Conservation (phyloP, 2,797 vertebrate genomes). For the Kryptopterus vitreolus region DNA sequence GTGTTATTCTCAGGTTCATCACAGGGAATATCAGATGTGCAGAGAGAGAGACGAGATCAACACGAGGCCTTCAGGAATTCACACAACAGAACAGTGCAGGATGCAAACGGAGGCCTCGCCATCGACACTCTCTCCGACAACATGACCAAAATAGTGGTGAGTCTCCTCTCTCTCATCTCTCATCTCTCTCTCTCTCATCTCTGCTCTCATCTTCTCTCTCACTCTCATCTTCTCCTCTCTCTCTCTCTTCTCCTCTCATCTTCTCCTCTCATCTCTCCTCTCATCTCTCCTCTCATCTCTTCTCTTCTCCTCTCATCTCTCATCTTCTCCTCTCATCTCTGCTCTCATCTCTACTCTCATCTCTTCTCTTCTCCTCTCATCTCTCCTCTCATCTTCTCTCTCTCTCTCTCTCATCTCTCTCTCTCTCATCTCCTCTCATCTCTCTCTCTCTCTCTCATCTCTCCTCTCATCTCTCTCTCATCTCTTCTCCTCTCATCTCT, state of each 20-base stretch:
- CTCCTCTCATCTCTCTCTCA: not conserved
- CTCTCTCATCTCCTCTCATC: not conserved
- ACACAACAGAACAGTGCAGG: constrained; percentile 73
- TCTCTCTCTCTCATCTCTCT: not conserved
- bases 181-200: not conserved
- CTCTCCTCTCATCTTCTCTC: not conserved
- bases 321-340: not conserved
- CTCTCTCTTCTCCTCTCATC: not conserved
- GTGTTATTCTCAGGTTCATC: constrained; percentile 57
- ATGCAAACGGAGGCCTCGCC: constrained; percentile 70
- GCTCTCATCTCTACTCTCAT: not conserved
- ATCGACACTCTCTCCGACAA: constrained; percentile 81
- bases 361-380: not conserved
- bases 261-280: not conserved
- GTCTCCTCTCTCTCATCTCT: constrained; percentile 53
- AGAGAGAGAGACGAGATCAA: constrained; percentile 63
- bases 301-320: not conserved
- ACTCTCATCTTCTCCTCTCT: not conserved
- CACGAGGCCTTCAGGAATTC: constrained; percentile 53
- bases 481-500: not conserved
- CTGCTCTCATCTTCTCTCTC: not conserved
- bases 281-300: too few species aligned
- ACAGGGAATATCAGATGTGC: constrained; percentile 52
- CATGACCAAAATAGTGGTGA: constrained; percentile 82
- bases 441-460: not conserved